Conservation (phyloP, 2,888 invertebrate genomes). For the Hyposoter dolosus region DNA sequence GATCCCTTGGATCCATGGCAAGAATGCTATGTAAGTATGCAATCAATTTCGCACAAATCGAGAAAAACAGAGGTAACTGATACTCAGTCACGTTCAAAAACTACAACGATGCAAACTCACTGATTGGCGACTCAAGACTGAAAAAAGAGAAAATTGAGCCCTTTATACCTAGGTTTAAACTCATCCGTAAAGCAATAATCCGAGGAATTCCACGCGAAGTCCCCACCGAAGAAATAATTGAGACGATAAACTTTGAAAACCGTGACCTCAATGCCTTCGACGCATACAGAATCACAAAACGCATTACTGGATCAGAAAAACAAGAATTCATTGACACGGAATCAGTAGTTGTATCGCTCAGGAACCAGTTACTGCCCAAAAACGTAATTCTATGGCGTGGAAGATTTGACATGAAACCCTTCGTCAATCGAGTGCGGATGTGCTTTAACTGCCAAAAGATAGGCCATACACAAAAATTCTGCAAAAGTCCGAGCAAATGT, state of each 20-base stretch:
- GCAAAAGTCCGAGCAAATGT: conserved; percentile 6
- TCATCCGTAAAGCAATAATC: conserved; percentile 19
- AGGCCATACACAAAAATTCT: conserved; percentile 29
- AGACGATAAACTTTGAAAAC: conserved; percentile 25
- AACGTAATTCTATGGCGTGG: conserved; percentile 15
- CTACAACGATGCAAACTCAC: conserved; percentile 16
- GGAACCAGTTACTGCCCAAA: conserved; percentile 13
- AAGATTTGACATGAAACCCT: conserved; percentile 26
- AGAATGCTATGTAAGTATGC: conserved; percentile 8
- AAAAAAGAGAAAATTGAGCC: background rate
- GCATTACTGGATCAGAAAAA: background rate
- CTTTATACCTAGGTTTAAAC: background rate
- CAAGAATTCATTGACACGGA: background rate
- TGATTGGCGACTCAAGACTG: background rate
- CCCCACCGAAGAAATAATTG: background rate
- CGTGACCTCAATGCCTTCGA: background rate
- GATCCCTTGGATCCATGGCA: conserved; percentile 17
- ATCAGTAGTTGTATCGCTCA: conserved; percentile 7
- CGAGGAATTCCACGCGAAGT: conserved; percentile 20
- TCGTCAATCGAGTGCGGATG: conserved; percentile 18
- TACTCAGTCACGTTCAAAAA: conserved; percentile 18
- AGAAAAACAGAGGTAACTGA: background rate
- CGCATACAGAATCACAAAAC: conserved; percentile 1
- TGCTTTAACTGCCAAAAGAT: conserved; percentile 28
- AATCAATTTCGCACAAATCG: conserved; percentile 16